Evolutionary conservation across 2,888 invertebrate species (phyloP), one percentile per base, ranked within the genome.

Genomic region (Leucophora obtusa): DNA sequence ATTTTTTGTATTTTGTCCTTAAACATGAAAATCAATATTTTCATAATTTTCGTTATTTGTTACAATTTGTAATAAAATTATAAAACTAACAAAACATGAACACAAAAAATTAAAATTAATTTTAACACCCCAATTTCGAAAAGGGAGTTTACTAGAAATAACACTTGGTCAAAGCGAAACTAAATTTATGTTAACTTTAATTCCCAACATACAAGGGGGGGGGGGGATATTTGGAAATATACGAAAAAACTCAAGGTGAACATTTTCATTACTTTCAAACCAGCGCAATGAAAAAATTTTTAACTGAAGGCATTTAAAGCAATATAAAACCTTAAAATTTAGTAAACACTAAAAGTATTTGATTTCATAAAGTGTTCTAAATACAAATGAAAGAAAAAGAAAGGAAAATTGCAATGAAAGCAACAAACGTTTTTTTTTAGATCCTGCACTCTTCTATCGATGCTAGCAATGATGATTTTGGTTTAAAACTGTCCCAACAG

Each of bases 161-260:
- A 47, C n/a, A 38, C n/a, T 15, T 47, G 14, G 43, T 47, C n/a
- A 47, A 47, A 47, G n/a, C 6, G 3, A n/a, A n/a, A 14, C 43
- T 47, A 47, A 47, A 38, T 11, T 15, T 43, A 47, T n/a, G 11
- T 38, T 38, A 2, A 11, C 38, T 38, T 38, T 3, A 35, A 11
- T 38, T 38, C 2, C 1, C 2, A 38, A 38, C 38, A 38, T 38
- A 14, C 8, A 6, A 38, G 51, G 63, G 60, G 24, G 51, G 63
- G 60, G 24, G 11, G 24, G 11, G 3, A 38, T 38, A 38, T 11
- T 38, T 38, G 8, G 14, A 38, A 11, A 11, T 14, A 10, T 9
- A 38, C 2, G 7, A 38, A 38, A 38, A 5, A 54, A 54, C 38
- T 66, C 54, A 43, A 66, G 54, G 66, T 66, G 51, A 65, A 63